These are phyloP conservation scores for Genyomyrus donnyi DNA, from an alignment of 2,113 vertebrate genomes.

Conservation along the genomic window DNA sequence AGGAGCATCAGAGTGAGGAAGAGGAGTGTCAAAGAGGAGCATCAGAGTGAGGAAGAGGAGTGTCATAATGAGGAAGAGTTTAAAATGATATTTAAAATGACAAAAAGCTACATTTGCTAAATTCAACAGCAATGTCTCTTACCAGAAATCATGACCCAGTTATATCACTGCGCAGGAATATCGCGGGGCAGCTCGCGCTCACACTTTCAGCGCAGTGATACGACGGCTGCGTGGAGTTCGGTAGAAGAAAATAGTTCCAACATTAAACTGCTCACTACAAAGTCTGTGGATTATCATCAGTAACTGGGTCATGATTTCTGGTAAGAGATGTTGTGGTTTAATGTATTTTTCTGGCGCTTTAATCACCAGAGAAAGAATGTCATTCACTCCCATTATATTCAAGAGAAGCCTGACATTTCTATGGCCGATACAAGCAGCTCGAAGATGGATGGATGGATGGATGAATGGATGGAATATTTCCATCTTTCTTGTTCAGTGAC, in stretches of 20 bases:
- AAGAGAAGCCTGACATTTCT: neutral
- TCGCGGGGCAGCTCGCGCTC: neutral
- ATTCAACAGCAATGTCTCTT: too few relatives aligned
- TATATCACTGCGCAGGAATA: too few relatives aligned
- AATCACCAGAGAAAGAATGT: neutral
- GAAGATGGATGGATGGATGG: neutral
- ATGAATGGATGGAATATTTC: neutral
- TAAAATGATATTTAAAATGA: neutral
- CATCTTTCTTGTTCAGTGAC: neutral
- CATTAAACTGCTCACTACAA: too few relatives aligned
- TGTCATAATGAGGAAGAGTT: neutral
- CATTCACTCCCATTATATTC: neutral
- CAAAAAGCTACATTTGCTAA: too few relatives aligned
- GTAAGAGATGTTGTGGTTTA: too few relatives aligned
- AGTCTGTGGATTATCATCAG: too few relatives aligned
- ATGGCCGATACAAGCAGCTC: neutral
- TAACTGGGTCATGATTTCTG: too few relatives aligned
- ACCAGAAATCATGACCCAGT: neutral
- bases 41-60: too few relatives aligned
- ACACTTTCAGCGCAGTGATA: neutral
- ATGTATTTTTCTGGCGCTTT: too few relatives aligned
- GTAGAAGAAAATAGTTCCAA: too few relatives aligned
- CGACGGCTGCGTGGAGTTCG: too few relatives aligned
- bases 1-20: neutral
- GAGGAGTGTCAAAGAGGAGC: neutral